Conservation (phyloP, 2,888 invertebrate genomes). For the Fragum sueziense region DNA sequence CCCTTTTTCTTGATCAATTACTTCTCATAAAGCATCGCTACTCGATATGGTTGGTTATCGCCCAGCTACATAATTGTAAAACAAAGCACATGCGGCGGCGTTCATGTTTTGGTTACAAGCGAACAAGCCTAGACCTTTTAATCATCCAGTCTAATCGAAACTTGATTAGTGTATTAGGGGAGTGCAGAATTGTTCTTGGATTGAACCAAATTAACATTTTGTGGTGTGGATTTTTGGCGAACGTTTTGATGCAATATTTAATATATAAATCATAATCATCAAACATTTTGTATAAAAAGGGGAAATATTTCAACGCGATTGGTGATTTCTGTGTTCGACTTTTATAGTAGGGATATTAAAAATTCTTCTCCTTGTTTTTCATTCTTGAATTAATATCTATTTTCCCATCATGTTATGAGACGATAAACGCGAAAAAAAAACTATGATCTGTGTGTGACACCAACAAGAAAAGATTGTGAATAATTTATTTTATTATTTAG, state of each 20-base stretch:
- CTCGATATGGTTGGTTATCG: no score
- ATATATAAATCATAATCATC: background rate
- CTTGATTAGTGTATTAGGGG: slow-evolving; percentile 12
- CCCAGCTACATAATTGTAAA: slow-evolving; percentile 9
- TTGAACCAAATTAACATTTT: background rate
- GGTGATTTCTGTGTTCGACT: background rate
- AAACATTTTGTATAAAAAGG: background rate
- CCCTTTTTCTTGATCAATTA: no score
- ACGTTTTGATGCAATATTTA: no score
- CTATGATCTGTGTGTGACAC: no score
- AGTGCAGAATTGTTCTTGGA: background rate
- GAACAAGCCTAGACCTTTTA: slow-evolving; percentile 8
- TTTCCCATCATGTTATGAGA: no score
- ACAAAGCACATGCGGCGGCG: slow-evolving; percentile 5
- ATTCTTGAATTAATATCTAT: no score
- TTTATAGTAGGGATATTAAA: no score
- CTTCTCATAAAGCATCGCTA: no score
- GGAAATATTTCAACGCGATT: background rate
- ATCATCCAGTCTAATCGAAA: slow-evolving; percentile 20
- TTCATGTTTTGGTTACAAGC: slow-evolving; percentile 19
- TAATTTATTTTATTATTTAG: no score
- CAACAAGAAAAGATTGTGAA: no score
- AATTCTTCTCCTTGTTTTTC: no score
- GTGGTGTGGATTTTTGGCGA: background rate
- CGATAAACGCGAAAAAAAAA: no score